These are phyloP conservation scores for Patella depressa DNA, from an alignment of 2,888 invertebrate genomes.

Conservation along the genomic window DNA sequence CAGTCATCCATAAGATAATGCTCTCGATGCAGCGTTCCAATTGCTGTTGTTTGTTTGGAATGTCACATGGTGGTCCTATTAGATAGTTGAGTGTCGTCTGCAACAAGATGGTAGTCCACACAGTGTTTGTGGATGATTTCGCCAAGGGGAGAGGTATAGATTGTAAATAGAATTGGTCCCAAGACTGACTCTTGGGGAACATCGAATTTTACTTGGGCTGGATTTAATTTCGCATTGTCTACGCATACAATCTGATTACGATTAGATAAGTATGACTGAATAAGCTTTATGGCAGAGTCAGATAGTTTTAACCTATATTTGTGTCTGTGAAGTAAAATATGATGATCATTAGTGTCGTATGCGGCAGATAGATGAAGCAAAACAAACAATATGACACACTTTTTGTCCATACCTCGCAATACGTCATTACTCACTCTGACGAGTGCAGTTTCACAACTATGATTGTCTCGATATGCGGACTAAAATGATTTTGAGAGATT, in stretches of 20 bases:
- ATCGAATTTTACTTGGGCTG: neutral
- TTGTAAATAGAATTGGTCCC: neutral
- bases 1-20: too few relatives aligned
- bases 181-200: neutral
- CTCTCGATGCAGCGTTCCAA: too few relatives aligned
- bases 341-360: too few relatives aligned
- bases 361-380: neutral
- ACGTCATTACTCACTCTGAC: too few relatives aligned
- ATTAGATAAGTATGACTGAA: neutral
- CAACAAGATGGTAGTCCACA: neutral
- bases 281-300: neutral
- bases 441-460: too few relatives aligned
- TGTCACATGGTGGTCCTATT: neutral
- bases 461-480: too few relatives aligned
- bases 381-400: too few relatives aligned
- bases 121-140: neutral
- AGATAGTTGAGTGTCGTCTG: neutral
- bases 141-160: slow-evolving; percentile 1
- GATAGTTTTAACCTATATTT: neutral
- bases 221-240: neutral
- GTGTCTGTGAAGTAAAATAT: neutral
- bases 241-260: neutral
- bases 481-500: too few relatives aligned
- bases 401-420: too few relatives aligned
- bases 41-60: too few relatives aligned